Evolutionary conservation across 2,113 vertebrate species (phyloP), one percentile per base, ranked within the genome.

Genomic region (Gymnogyps californianus): DNA sequence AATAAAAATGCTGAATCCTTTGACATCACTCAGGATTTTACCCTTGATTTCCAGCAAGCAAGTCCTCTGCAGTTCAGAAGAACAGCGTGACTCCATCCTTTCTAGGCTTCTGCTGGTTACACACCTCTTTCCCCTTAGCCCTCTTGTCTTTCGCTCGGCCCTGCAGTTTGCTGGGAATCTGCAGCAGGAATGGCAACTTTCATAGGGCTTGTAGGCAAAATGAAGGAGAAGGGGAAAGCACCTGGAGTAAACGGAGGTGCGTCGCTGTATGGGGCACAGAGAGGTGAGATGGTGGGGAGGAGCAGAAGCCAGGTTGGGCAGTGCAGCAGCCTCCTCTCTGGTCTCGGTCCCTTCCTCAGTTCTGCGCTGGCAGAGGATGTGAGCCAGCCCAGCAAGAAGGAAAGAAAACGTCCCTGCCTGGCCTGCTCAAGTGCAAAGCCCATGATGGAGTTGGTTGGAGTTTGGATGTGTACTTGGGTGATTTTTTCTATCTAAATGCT

Each of bases 241-340:
- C 3, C 7, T 28, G 67, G 44, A 24, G 54, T 20, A 38, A 8
- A 3, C 0, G 0, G 52, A 62, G 52, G 47, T 42, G 34, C 7
- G 9, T 14, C 4, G 31, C 34, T 34, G 44, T 4, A 2, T 11
- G 52, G 49, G 55, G 10, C 62, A 29, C 31, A 11, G 66, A 16
- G 31, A 19, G 64, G 25, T 5, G 59, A 40, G 81, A 3, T 25
- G 21, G 5, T 20, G 57, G 46, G 17, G 28, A 72, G 61, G 32
- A n/a, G 44, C 4, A 8, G 70, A 6, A 2, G 12, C 11, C 66
- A 13, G 54, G 69, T 2, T 57, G 74, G 38, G 38, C 49, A 52
- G 12, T 2, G 32, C 55, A 21, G 40, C 52, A 54, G 31, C 21
- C 59, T 62, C 46, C 15, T 38, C 28, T 58, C 26, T 1, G 15